These are phyloP conservation scores for Bothrops jararaca DNA, from an alignment of 2,113 vertebrate genomes.

Conservation along the genomic window DNA sequence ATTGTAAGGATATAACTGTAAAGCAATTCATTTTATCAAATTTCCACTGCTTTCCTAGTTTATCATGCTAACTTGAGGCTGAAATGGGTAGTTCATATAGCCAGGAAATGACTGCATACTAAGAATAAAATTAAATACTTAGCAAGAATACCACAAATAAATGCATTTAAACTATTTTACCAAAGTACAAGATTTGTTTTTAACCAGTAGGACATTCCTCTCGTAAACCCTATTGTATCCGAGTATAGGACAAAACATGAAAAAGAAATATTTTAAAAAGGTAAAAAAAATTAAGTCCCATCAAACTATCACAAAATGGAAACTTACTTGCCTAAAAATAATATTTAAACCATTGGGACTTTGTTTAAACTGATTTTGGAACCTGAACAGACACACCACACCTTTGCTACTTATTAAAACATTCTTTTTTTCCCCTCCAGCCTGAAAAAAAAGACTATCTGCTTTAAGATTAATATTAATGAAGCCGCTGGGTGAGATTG, in stretches of 20 bases:
- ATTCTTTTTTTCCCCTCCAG: not conserved
- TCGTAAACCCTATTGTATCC: not conserved
- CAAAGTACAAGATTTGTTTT: not conserved
- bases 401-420: not conserved
- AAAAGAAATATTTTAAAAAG: not conserved
- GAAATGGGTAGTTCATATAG: not conserved
- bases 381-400: not conserved
- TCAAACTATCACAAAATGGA: not conserved
- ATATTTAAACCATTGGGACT: not conserved
- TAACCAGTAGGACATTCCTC: not conserved
- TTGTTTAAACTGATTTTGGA: not conserved
- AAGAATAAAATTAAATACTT: not conserved
- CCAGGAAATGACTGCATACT: not conserved
- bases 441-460: not conserved
- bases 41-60: not conserved
- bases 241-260: not conserved
- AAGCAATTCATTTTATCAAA: not conserved
- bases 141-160: not conserved
- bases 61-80: not conserved
- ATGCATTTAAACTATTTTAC: not conserved
- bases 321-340: not conserved
- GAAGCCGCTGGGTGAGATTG: not conserved
- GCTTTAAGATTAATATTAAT: not conserved
- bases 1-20: not conserved
- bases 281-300: not conserved